Conservation (phyloP, 2,888 invertebrate species). For the Ethmia dodecea region DNA sequence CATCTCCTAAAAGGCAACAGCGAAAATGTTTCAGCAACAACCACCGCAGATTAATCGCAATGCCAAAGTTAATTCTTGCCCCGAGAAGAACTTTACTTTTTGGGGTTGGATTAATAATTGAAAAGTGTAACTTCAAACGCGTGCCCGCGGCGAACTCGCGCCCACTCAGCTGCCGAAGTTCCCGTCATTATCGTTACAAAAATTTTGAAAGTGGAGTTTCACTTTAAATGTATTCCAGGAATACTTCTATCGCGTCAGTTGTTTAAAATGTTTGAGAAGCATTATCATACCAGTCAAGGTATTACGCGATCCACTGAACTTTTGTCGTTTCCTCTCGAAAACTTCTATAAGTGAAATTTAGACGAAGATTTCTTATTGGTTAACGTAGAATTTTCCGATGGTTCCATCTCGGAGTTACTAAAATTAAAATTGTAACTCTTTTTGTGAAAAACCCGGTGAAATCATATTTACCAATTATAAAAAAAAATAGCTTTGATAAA, state of each 20-base stretch:
- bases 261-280: constrained; percentile 35
- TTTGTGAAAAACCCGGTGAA: too few species aligned
- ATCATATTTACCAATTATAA: too few species aligned
- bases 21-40: constrained; percentile 35
- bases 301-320: constrained; percentile 45
- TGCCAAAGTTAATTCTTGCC: constrained; percentile 49
- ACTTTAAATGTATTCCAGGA: constrained; percentile 33
- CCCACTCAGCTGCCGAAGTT: constrained; percentile 34
- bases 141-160: constrained; percentile 26
- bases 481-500: too few species aligned
- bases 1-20: constrained; percentile 24
- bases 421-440: too few species aligned
- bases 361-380: neutral
- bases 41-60: constrained; percentile 40
- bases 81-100: constrained; percentile 40
- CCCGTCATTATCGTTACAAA: constrained; percentile 46
- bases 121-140: constrained; percentile 49
- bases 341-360: constrained; percentile 13
- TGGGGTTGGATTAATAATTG: constrained; percentile 45
- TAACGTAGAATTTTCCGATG: neutral
- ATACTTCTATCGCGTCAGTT: constrained; percentile 27
- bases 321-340: constrained; percentile 24
- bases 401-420: neutral
- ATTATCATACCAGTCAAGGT: constrained; percentile 35
- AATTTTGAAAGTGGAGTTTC: constrained; percentile 40